phyloP scores from a whole-genome alignment of 1,140 invertebrate species.

The Phymastichus coffea region DNA sequence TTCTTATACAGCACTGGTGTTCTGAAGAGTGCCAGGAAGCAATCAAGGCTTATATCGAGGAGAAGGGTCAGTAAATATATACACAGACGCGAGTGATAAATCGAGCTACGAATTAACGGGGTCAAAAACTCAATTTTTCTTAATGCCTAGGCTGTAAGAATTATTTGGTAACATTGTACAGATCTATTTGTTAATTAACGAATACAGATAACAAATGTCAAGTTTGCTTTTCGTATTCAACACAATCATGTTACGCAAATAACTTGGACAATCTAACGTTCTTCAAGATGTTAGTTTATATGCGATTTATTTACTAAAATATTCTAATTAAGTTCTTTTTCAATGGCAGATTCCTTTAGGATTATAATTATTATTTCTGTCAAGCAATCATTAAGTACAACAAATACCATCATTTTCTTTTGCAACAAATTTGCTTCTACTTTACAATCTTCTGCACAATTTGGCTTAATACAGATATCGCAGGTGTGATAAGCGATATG shows the following conservation, averaged over 20 bases:
- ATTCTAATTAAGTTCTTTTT: neutral
- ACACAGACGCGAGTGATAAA: conserved; percentile 24
- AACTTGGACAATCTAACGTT: too few species aligned
- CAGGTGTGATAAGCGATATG: conserved; percentile 19
- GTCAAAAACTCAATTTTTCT: conserved; percentile 14
- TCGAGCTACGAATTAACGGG: conserved; percentile 1
- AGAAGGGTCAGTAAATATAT: conserved; percentile 43
- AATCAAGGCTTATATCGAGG: conserved; percentile 51
- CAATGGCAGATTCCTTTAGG: too few species aligned
- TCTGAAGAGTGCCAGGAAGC: conserved; percentile 62
- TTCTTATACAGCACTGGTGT: conserved; percentile 67
- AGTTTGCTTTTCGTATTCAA: neutral
- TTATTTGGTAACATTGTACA: conserved; percentile 24
- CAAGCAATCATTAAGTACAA: neutral
- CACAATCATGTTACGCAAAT: neutral
- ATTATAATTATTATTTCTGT: conserved; percentile 15
- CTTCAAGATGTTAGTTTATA: too few species aligned
- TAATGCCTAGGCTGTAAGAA: neutral
- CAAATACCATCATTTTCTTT: conserved; percentile 10
- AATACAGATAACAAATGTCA: neutral
- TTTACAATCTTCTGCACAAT: conserved; percentile 10
- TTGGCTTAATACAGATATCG: neutral
- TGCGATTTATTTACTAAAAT: conserved; percentile 1
- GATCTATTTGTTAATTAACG: neutral
- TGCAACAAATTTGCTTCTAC: neutral